These are phyloP conservation scores for Drosophila quinaria DNA, from an alignment of 2,888 invertebrate genomes.

Conservation along the genomic window DNA sequence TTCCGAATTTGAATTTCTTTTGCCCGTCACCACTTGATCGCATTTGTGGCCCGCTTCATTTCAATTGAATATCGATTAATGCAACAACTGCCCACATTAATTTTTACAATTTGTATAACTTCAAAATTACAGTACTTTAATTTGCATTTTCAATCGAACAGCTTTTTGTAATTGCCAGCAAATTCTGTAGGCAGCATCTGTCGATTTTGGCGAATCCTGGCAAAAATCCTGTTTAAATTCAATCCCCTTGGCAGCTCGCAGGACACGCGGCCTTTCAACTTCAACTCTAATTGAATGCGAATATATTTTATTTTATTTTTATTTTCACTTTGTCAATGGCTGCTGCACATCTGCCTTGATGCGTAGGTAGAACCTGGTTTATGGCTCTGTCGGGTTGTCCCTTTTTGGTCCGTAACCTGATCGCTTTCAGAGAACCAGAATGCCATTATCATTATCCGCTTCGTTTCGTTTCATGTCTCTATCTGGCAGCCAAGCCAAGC, in stretches of 20 bases:
- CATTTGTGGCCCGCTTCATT: conserved; percentile 17
- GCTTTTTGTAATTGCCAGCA: conserved; percentile 40
- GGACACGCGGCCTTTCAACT: conserved; percentile 53
- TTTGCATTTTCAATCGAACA: conserved; percentile 51
- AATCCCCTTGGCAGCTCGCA: conserved; percentile 42
- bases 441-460: conserved; percentile 79
- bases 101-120: neutral
- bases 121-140: conserved; percentile 13
- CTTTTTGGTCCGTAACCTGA: conserved; percentile 69
- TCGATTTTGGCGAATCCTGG: conserved; percentile 28
- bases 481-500: conserved; percentile 61
- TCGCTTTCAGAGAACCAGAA: conserved; percentile 73
- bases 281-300: conserved; percentile 55
- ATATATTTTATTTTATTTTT: conserved; percentile 14
- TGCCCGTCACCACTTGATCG: conserved; percentile 39
- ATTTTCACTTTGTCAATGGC: conserved; percentile 46
- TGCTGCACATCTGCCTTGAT: conserved; percentile 62
- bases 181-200: conserved; percentile 21
- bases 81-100: neutral
- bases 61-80: conserved; percentile 42
- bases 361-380: conserved; percentile 67
- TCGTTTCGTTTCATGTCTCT: conserved; percentile 75
- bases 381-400: conserved; percentile 21
- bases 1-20: conserved; percentile 9
- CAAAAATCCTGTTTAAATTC: conserved; percentile 14